Conservation (phyloP, 2,888 invertebrate genomes). For the Seira sanloemensis region DNA sequence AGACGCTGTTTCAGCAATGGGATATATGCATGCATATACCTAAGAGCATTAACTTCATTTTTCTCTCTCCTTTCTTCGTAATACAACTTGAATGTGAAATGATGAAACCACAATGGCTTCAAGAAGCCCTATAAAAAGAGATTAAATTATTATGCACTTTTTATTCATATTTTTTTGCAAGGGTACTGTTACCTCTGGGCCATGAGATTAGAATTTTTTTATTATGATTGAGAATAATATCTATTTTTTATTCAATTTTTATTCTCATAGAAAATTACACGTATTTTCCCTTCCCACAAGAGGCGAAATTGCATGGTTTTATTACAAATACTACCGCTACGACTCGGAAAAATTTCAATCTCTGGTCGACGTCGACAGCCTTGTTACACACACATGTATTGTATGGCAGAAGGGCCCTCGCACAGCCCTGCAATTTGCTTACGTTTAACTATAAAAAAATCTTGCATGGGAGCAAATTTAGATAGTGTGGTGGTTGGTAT, state of each 20-base stretch:
- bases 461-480: background rate
- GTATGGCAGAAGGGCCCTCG: no score
- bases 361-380: no score
- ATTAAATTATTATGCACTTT: constrained; percentile 1
- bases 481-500: background rate
- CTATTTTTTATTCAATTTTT: background rate
- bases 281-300: background rate
- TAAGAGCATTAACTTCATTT: background rate
- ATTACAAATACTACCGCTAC: background rate
- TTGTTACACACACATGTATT: no score
- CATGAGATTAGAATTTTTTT: no score
- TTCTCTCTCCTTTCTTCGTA: background rate
- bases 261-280: background rate
- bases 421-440: background rate
- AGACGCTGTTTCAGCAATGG: background rate
- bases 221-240: no score
- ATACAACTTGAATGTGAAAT: background rate
- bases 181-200: background rate
- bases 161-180: background rate
- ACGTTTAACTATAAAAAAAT: background rate
- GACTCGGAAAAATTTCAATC: no score
- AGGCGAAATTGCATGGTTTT: background rate
- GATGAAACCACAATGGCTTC: no score
- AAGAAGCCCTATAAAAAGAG: no score
- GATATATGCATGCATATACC: background rate